Evolutionary conservation across 2,113 vertebrate genomes (phyloP), one percentile per base, ranked within the genome.

Genomic region (Hemichromis elongatus): DNA sequence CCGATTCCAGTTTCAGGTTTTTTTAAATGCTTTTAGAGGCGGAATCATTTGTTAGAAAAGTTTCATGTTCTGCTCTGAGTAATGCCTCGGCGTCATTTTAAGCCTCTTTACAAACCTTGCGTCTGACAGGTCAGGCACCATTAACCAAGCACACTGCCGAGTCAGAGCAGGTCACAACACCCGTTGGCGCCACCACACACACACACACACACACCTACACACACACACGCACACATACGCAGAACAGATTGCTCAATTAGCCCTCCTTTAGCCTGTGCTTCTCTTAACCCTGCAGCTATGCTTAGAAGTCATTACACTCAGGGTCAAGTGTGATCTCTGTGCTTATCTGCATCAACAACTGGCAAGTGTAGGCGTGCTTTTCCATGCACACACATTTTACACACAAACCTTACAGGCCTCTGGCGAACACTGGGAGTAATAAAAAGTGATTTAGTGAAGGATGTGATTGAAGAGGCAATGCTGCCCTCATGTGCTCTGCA

Each of bases 221-320:
- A 63, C 0, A 61, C 53, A 61, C 77, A 75, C 75, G 61, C 77
- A 82, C 77, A 73, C 75, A 56, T 35, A 80, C 42, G 12, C 50
- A 75, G 59, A 77, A n/a, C 47, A 86, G 84, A 95, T 93, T 95
- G 94, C 93, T 90, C 94, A 94, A 95, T 96, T 95, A 96, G 87
- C 83, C 90, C 88, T 92, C 68, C 56, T 80, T 50, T 52, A 84
- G 90, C 90, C 84, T 77, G 88, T 88, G 89, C 88, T 86, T 93
- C 92, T 89, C 90, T 94, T 90, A 93, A 94, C 91, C 93, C 92
- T 86, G 88, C 86, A 90, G 94, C 93, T 92, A 88, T 73, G 24
- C 93, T 95, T 89, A 95, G 45, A 85, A 92, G 89, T 93, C 92
- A 92, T 95, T 95, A 91, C 85, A 86, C 88, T 93, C 92, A 91